A percentile compares a stretch with the other conserved stretches of the same genome.
phyloP scores from a whole-genome alignment of 2,797 vertebrate genomes.

The Geotrypetes seraphini region DNA sequence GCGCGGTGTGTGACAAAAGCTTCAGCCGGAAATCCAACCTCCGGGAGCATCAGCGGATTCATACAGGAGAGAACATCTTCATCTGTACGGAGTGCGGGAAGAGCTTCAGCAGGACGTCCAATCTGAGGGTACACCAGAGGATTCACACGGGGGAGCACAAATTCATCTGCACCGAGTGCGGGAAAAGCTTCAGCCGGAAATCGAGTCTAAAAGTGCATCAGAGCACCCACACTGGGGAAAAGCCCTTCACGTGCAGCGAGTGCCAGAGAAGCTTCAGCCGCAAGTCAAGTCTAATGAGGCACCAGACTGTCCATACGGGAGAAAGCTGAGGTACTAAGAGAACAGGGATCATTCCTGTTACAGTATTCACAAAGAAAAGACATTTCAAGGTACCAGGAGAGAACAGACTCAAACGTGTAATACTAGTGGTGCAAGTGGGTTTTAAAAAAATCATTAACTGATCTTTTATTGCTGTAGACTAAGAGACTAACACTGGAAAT shows the following conservation, averaged over 20 bases:
- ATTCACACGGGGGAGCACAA: conserved; percentile 12
- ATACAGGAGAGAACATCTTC: conserved; percentile 13
- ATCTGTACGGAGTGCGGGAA: conserved; percentile 12
- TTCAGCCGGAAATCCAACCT: conserved; percentile 15
- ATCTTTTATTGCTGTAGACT: too few relatives aligned
- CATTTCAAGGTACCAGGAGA: too few relatives aligned
- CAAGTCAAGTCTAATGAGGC: conserved; percentile 5
- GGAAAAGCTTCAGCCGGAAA: conserved; percentile 13
- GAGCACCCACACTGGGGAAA: conserved; percentile 18
- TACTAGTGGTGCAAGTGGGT: too few relatives aligned
- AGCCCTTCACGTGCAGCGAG: conserved; percentile 10
- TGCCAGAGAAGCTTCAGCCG: conserved; percentile 14
- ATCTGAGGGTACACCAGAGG: conserved; percentile 1
- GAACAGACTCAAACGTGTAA: too few relatives aligned
- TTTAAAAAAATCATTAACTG: too few relatives aligned
- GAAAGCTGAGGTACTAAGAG: neutral
- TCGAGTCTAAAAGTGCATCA: conserved; percentile 12
- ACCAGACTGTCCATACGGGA: neutral
- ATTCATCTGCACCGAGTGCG: conserved; percentile 10
- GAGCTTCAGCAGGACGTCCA: conserved; percentile 12
- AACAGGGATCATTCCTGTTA: too few relatives aligned
- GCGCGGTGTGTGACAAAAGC: conserved; percentile 12
- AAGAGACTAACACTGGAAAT: too few relatives aligned
- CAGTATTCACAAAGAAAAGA: too few relatives aligned
- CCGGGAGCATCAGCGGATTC: conserved; percentile 5